Base-by-base conservation (phyloP, 2,888 invertebrate species). In the Tetanocera ferruginea region DNA sequence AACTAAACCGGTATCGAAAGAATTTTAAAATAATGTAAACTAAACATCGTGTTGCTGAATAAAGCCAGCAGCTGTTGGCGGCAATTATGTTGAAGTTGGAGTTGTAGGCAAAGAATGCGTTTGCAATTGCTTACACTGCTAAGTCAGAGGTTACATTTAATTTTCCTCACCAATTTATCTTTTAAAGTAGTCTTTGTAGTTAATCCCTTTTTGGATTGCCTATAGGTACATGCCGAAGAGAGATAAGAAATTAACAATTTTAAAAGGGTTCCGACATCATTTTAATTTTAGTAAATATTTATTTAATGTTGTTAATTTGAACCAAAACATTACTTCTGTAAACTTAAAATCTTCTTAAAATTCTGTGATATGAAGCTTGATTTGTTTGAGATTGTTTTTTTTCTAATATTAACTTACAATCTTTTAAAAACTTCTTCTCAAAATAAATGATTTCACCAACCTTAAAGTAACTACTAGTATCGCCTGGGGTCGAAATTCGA, bases 1-100 rank as follows among this genome's bases (percentile, higher is more conserved):
- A 31, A n/a, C n/a, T n/a, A 72, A 72, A 57, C 60, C 57, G 60
- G 72, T 72, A 57, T 34, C 69, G 55, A 55, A 51, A 72, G 57
- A 72, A 72, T 57, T 72, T 72, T n/a, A 57, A 43, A 43, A 57
- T 57, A 55, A 34, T 43, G 57, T 37, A 25, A 37, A 34, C 37
- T 60, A 23, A 37, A 43, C 72, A 60, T 72, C 37, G 55, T 72
- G 72, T 5, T 23, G 69, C 17, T 25, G 28, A 69, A 69, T 19
- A 17, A 25, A 51, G 23, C 17, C 69, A 51, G 69, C 69, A 25
- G 69, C 69, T 25, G 69, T 19, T 19, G 31, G 23, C 49, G 67
- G 11, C 28, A 34, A 64, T 67, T 49, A 14, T 51, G 52, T 25
- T 49, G 51, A 6, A 69, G 51, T 25, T 51, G 6, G 52, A 52